phyloP scores from a whole-genome alignment of 1,140 invertebrate genomes.

The Heliconius congener region DNA sequence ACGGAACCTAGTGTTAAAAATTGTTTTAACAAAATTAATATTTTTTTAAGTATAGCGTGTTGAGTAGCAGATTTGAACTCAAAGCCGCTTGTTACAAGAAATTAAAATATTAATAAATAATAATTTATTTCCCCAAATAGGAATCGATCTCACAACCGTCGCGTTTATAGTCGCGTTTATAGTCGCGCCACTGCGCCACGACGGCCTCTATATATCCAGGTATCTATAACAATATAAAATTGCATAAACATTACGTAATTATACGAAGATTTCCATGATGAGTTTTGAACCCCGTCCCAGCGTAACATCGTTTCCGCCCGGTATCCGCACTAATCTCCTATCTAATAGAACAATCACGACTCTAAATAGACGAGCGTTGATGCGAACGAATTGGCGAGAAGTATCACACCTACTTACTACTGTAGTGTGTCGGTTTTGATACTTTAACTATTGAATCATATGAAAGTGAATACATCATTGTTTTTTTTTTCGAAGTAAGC shows the following conservation, averaged over 20 bases:
- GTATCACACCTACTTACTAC: slow-evolving; percentile 59
- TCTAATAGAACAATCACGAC: slow-evolving; percentile 60
- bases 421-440: slow-evolving; percentile 50
- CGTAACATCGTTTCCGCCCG: slow-evolving; percentile 16
- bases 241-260: neutral
- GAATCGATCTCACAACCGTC: neutral
- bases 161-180: too few species aligned
- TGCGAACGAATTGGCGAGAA: slow-evolving; percentile 65
- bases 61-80: too few species aligned
- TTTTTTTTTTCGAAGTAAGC: too few species aligned
- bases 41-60: too few species aligned
- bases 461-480: neutral
- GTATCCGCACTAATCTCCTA: slow-evolving; percentile 40
- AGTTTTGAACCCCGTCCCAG: neutral
- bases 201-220: too few species aligned
- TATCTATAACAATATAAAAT: too few species aligned
- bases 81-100: too few species aligned
- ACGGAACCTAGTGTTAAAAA: too few species aligned
- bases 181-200: too few species aligned
- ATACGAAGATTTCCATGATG: neutral
- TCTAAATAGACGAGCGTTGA: slow-evolving; percentile 67
- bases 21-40: too few species aligned
- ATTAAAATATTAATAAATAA: too few species aligned
- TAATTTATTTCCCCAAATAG: neutral
- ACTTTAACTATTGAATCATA: slow-evolving; percentile 17